Evolutionary conservation across 2,888 invertebrate genomes (phyloP).

Genomic region (Agrochola lychnidis): DNA sequence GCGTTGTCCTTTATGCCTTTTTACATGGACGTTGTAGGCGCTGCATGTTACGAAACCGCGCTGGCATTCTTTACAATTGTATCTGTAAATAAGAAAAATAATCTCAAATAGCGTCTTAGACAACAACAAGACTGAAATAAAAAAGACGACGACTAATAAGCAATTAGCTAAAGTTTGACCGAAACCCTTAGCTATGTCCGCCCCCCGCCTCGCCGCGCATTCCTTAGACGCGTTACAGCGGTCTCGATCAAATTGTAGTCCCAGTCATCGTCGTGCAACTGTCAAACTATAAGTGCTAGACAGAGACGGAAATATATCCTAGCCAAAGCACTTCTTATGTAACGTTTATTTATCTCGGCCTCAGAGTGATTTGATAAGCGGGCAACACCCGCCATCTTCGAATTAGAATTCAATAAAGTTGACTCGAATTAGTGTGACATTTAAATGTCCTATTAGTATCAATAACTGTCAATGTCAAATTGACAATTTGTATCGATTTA

Average conservation of each 20-base stretch:
- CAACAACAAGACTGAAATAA: background rate
- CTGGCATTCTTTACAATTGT: conserved; percentile 84
- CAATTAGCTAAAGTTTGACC: background rate
- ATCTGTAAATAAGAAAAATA: conserved; percentile 70
- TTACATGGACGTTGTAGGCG: conserved; percentile 84
- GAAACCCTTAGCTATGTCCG: no score
- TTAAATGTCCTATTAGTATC: no score
- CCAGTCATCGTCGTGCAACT: background rate
- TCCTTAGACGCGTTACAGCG: no score
- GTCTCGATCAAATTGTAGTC: no score
- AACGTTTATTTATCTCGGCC: no score
- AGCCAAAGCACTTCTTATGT: no score
- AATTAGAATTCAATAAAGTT: conserved; percentile 1
- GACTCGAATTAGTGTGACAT: background rate
- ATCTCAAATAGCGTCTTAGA: background rate
- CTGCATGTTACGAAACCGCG: conserved; percentile 87
- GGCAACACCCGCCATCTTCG: background rate
- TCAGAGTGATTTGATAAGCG: no score
- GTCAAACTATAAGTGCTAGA: background rate
- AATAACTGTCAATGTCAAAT: no score
- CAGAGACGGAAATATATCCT: background rate
- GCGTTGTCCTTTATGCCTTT: conserved; percentile 85
- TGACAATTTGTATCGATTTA: no score
- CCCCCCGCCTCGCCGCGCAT: no score
- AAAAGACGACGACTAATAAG: background rate